Conservation (phyloP, 2,113 vertebrate species). For the Corythoichthys haematopterus region DNA sequence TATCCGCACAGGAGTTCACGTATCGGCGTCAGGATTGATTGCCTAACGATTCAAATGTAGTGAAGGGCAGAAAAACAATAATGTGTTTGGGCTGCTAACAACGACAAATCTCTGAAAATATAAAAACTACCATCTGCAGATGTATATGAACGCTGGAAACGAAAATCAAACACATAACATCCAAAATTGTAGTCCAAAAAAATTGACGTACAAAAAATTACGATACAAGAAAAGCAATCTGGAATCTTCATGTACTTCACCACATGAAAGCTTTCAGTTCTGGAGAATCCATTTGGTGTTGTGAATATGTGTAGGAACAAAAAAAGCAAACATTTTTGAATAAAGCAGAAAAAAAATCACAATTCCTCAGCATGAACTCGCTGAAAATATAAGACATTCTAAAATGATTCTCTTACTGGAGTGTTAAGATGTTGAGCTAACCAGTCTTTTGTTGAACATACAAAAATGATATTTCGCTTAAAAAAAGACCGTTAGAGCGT, state of each 20-base stretch:
- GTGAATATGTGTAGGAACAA: slow-evolving; percentile 8
- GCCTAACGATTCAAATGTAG: slow-evolving; percentile 1
- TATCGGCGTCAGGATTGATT: slow-evolving; percentile 28
- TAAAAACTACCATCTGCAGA: slow-evolving; percentile 3
- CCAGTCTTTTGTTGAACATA: slow-evolving; percentile 41
- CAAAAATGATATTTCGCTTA: slow-evolving; percentile 12
- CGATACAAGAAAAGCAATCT: slow-evolving; percentile 20
- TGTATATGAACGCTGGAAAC: slow-evolving; percentile 16
- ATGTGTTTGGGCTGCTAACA: neutral
- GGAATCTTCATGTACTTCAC: slow-evolving; percentile 44
- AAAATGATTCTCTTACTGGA: slow-evolving; percentile 9
- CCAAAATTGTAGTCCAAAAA: slow-evolving; percentile 27
- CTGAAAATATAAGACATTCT: slow-evolving; percentile 11
- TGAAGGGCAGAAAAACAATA: slow-evolving; percentile 5
- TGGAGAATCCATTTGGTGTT: slow-evolving; percentile 50
- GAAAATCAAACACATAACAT: neutral
- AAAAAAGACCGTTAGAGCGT: slow-evolving; percentile 6
- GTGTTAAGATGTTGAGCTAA: slow-evolving; percentile 26
- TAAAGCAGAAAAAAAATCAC: slow-evolving; percentile 7
- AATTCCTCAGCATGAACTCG: slow-evolving; percentile 28
- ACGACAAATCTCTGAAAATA: neutral
- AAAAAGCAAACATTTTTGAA: slow-evolving; percentile 15
- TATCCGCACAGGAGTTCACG: slow-evolving; percentile 32
- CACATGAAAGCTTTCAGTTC: slow-evolving; percentile 39
- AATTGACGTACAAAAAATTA: slow-evolving; percentile 51